These are phyloP conservation scores for Porites lobata DNA, from an alignment of 92 coral and sea anemone species.

Conservation along the genomic window DNA sequence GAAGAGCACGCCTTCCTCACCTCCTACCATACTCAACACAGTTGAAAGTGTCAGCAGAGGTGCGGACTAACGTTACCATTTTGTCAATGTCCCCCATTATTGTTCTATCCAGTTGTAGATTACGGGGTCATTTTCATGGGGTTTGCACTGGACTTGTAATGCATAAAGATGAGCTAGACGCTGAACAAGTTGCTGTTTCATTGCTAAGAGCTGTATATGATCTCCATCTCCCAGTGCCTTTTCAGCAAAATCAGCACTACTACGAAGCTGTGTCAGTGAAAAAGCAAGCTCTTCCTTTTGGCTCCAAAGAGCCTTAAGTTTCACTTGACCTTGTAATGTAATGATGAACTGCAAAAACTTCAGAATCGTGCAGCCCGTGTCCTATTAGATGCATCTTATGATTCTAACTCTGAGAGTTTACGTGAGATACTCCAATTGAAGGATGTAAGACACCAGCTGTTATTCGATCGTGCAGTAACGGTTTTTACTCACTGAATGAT, in stretches of 20 bases:
- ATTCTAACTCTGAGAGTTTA: no score
- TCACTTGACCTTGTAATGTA: conserved; percentile 35
- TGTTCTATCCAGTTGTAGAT: not conserved
- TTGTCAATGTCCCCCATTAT: not conserved
- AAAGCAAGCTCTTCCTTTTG: conserved; percentile 56
- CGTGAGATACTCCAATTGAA: no score
- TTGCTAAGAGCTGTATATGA: conserved; percentile 55
- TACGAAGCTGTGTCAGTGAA: conserved; percentile 47
- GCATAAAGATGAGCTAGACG: conserved; percentile 39
- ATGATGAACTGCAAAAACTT: no score
- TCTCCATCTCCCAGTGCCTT: conserved; percentile 64
- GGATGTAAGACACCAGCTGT: no score
- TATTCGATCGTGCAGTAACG: no score
- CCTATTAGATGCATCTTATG: no score
- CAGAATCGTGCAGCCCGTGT: no score
- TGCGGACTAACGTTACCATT: not conserved
- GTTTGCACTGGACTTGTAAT: conserved; percentile 21
- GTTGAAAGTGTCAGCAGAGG: not conserved
- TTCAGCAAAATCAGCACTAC: conserved; percentile 60
- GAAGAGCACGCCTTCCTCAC: conserved; percentile 58
- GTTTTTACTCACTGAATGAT: no score
- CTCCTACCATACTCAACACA: conserved; percentile 46
- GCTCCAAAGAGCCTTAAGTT: conserved; percentile 42
- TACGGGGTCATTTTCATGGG: conserved; percentile 51
- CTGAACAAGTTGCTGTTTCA: conserved; percentile 52